These are phyloP conservation scores for Diploscapter pachys DNA, from an alignment of 1,140 invertebrate genomes.

Conservation along the genomic window DNA sequence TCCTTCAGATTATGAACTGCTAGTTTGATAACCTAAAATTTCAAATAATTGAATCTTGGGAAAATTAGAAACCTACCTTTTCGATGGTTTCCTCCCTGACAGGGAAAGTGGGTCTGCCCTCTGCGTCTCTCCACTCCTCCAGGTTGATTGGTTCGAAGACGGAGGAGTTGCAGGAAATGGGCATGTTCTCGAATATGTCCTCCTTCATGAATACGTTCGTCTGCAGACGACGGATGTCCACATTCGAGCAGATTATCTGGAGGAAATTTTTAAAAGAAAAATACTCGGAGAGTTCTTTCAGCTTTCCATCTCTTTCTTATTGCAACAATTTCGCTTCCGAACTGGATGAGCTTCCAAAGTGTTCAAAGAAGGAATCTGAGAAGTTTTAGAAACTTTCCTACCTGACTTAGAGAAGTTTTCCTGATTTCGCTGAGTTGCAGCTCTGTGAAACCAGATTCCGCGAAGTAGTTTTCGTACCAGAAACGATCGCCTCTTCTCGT, in stretches of 20 bases:
- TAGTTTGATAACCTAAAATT: conserved; percentile 23
- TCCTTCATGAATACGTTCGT: conserved; percentile 30
- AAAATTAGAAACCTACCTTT: conserved; percentile 13
- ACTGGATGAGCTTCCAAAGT: no score
- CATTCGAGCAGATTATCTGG: conserved; percentile 26
- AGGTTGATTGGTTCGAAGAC: conserved; percentile 24
- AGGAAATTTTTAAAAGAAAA: no score
- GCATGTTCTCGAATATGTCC: conserved; percentile 35
- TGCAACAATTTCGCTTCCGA: no score
- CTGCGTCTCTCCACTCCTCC: conserved; percentile 37
- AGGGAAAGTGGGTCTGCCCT: conserved; percentile 34
- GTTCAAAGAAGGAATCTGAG: no score
- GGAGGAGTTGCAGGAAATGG: conserved; percentile 38
- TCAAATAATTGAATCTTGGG: neutral
- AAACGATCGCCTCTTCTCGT: conserved; percentile 57
- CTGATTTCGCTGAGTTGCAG: conserved; percentile 69
- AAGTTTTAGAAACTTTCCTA: no score
- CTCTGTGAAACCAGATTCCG: conserved; percentile 68
- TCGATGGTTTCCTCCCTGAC: conserved; percentile 41
- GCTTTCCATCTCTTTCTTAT: no score
- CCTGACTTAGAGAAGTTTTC: conserved; percentile 19
- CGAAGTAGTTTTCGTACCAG: conserved; percentile 58
- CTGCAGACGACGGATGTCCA: conserved; percentile 22
- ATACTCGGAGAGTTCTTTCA: no score
- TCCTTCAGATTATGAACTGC: conserved; percentile 38